Evolutionary conservation across 2,888 invertebrate species (phyloP), one percentile per base, ranked within the genome.

Genomic region (Acutogordius australiensis): DNA sequence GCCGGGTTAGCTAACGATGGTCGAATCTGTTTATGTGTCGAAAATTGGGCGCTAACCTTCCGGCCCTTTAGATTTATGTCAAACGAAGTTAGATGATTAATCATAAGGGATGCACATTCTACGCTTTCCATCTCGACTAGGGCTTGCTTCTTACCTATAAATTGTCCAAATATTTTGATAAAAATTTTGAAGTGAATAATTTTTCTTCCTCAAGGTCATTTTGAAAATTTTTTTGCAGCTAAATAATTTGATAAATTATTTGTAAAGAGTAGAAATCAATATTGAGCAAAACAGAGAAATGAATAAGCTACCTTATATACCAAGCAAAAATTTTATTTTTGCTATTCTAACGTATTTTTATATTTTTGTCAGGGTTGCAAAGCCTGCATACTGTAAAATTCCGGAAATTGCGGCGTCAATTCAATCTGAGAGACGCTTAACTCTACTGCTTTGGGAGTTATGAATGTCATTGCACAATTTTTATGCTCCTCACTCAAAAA

Each of bases 121-220:
- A 51, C 23, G 26, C 51, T 51, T 26, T 51, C 51, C 51, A 51
- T 51, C 23, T 51, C 51, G 23, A 51, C 23, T n/a, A 51, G 26
- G 51, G 51, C 51, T 51, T 51, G 51, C 23, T 51, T 51, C 23
- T 51, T 51, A 23, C 51, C 51, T 51, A 23, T n/a, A n/a, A 51
- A 23, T 23, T 51, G 23, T 51, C n/a, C n/a, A n/a, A n/a, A n/a
- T n/a, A n/a, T n/a, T n/a, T n/a, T n/a, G n/a, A n/a, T n/a, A n/a
- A n/a, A n/a, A n/a, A n/a, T n/a, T n/a, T n/a, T n/a, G n/a, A n/a
- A n/a, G n/a, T n/a, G n/a, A n/a, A n/a, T n/a, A n/a, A n/a, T n/a
- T n/a, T n/a, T n/a, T n/a, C n/a, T n/a, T n/a, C n/a, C n/a, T n/a
- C n/a, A n/a, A n/a, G n/a, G n/a, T n/a, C n/a, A n/a, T n/a, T n/a